Base-by-base conservation (phyloP, 2,113 vertebrate genomes). In the Candoia aspera region DNA sequence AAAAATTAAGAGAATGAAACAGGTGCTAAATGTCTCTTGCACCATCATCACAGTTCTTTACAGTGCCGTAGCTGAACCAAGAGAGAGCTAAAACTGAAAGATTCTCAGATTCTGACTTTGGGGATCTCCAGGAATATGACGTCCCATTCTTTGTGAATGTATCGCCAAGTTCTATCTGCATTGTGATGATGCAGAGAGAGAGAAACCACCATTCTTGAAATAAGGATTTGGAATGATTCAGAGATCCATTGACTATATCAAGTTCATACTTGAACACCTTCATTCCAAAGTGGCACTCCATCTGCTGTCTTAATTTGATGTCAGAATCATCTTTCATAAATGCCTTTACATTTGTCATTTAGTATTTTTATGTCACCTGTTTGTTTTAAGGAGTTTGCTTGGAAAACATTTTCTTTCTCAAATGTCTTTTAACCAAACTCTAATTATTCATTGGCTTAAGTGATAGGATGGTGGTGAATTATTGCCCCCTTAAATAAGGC, bases 291-390 rank as follows among this genome's bases (percentile, higher is more conserved):
- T 87, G 53, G 58, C 86, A 46, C 33, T 37, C 62, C 58, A 58
- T 11, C 33, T 55, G 23, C 53, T n/a, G 62, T 57, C 10, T 79
- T 79, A 91, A 58, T 91, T 91, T 91, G 53, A 87, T 55, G 55
- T 58, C 33, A 46, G 86, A 11, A 21, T 49, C 85, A 58, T 21
- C 55, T 87, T 58, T 64, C 15, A 23, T 87, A 21, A 87, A 64
- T n/a, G 37, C 15, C 57, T 33, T 58, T 17, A 73, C 53, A 58
- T 87, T 46, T 91, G 85, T 58, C 84, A 79, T 57, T 42, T 87
- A 55, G 29, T 73, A 49, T 91, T 79, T 91, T 87, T 19, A 29
- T 21, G 23, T 57, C 49, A 15, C 23, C 29, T 33, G 42, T 83
- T 26, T 9, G 8, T n/a, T 53, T 86, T 59, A 64, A 86, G 4